Percentiles rank a stretch among this genome's conserved stretches.
phyloP scores from a whole-genome alignment of 2,888 invertebrate species.

The Rambutsinella grinnellia region DNA sequence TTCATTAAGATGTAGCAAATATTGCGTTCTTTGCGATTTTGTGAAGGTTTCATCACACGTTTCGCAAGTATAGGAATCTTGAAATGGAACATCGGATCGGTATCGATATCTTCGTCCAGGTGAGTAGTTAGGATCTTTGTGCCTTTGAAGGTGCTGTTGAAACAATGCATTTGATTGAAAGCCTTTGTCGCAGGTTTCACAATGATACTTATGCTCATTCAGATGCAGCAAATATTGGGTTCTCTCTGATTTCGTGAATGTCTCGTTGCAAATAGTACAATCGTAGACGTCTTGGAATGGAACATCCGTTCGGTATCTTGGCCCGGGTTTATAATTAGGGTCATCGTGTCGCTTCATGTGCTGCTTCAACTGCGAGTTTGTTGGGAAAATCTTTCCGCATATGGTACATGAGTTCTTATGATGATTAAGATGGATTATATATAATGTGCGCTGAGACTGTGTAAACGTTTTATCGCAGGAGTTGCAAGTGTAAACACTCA shows the following conservation, averaged over 20 bases:
- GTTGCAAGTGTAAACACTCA: constrained; percentile 11
- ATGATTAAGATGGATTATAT: background rate
- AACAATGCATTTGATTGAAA: background rate
- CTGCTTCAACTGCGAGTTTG: background rate
- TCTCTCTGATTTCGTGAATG: background rate
- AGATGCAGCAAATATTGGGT: background rate
- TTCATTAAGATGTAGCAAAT: background rate
- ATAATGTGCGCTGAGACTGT: constrained; percentile 3
- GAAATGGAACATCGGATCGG: constrained; percentile 26
- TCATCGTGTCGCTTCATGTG: constrained; percentile 22
- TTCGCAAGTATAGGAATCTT: constrained; percentile 27
- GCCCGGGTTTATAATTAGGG: constrained; percentile 3
- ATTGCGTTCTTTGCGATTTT: background rate
- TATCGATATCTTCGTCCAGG: background rate
- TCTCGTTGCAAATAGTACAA: constrained; percentile 5
- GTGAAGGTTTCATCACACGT: constrained; percentile 10
- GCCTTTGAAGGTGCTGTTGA: constrained; percentile 14
- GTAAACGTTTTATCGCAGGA: constrained; percentile 9
- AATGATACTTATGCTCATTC: background rate
- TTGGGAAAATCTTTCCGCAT: constrained; percentile 8
- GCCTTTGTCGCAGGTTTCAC: constrained; percentile 1
- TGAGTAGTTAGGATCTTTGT: constrained; percentile 19
- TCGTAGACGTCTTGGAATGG: constrained; percentile 19
- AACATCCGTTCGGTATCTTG: constrained; percentile 7
- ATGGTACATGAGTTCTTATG: constrained; percentile 18